Evolutionary conservation across 2,888 invertebrate species (phyloP), one percentile per base, ranked within the genome.

Genomic region (Pammene aurita): DNA sequence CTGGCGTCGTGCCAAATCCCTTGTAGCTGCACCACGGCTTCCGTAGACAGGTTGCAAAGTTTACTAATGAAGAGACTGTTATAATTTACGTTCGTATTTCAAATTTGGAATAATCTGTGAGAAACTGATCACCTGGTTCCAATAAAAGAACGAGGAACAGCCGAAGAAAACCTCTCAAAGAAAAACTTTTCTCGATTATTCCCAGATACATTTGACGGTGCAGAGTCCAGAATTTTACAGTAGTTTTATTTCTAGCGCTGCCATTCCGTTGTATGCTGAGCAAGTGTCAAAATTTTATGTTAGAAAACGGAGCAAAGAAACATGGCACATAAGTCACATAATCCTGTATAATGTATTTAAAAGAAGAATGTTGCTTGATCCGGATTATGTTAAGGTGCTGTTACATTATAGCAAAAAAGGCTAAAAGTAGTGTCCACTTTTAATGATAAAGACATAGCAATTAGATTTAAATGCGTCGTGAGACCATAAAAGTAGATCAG

Each of bases 401-500:
- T 42, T 13, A 42, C 11, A 5, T 42, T 11, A 42, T n/a, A n/a
- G n/a, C 13, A 2, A 42, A 54, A 26, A 13, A 35, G 6, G 34
- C 9, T 34, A 11, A 35, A 54, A n/a, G 34, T 18, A 52, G 26
- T 34, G 41, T 35, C 54, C 54, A 13, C 58, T 54, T 64, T 72
- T 70, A 70, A 75, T 58, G 60, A 61, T 72, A 66, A 71, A 75
- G 74, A 71, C 71, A 74, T 72, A 61, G 68, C 63, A 38, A 56
- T 68, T 66, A 64, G 67, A 74, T 76, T 74, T 72, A 73, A 74
- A 76, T 72, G 72, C 72, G 55, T 52, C 34, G 46, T 61, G 66
- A 7, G 67, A 48, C 73, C 74, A 72, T 77, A 70, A 71, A 74
- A 58, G 71, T 68, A 61, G 70, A 62, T 65, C 67, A 64, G 63